Evolutionary conservation across 2,797 vertebrate species (phyloP).

Genomic region (Epinephelus coioides): DNA sequence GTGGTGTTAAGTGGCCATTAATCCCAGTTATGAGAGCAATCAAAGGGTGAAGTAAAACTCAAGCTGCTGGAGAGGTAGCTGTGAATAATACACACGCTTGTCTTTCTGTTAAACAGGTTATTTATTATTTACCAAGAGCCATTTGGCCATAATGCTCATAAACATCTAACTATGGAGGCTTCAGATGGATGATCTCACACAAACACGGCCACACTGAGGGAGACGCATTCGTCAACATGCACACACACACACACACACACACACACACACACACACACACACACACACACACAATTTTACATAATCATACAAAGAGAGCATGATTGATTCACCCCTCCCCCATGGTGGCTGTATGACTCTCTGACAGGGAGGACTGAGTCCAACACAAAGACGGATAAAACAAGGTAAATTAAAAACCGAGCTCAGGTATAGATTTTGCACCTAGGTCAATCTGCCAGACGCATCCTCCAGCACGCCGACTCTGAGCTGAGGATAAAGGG

Average conservation of each 20-base stretch:
- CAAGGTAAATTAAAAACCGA: slow-evolving; percentile 17
- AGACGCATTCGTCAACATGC: not conserved
- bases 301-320: slow-evolving; percentile 36
- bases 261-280: no score
- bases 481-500: slow-evolving; percentile 36
- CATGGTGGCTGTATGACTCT: slow-evolving; percentile 43
- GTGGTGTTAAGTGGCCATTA: slow-evolving; percentile 50
- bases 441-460: slow-evolving; percentile 35
- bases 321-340: slow-evolving; percentile 54
- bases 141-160: slow-evolving; percentile 14
- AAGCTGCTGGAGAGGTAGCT: slow-evolving; percentile 45
- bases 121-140: slow-evolving; percentile 56
- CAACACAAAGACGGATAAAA: slow-evolving; percentile 11
- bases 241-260: no score
- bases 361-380: slow-evolving; percentile 11
- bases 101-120: slow-evolving; percentile 43
- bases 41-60: slow-evolving; percentile 42
- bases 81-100: slow-evolving; percentile 33
- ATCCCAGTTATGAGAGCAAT: slow-evolving; percentile 50
- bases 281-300: slow-evolving; percentile 39
- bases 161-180: slow-evolving; percentile 11
- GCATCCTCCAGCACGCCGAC: not conserved
- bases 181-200: slow-evolving; percentile 12
- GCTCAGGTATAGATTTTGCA: slow-evolving; percentile 28
- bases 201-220: not conserved